These are phyloP conservation scores for Vombatus ursinus DNA, from an alignment of 2,113 vertebrate genomes.

Conservation along the genomic window DNA sequence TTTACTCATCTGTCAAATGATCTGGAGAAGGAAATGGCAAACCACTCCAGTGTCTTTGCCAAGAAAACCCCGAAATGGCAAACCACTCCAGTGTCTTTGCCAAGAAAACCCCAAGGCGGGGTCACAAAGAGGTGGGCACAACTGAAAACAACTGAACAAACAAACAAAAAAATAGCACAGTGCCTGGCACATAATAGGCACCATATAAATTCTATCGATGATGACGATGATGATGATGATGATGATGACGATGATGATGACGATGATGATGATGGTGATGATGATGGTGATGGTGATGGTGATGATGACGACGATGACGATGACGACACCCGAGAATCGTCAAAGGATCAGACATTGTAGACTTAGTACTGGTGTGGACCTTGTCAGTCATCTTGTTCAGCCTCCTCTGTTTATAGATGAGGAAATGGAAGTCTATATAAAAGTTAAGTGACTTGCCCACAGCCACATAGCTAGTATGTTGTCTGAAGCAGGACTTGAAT, in stretches of 20 bases:
- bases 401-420: background rate
- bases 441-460: background rate
- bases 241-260: background rate
- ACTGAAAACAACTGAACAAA: background rate
- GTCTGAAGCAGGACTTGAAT: background rate
- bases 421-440: background rate
- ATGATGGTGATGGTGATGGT: background rate
- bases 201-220: background rate
- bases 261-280: background rate
- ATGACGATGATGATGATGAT: background rate
- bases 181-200: background rate
- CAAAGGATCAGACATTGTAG: background rate
- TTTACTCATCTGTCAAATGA: background rate
- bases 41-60: background rate
- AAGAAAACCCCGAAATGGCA: background rate
- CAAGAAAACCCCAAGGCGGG: background rate
- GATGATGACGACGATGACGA: background rate
- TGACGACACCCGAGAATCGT: too few species aligned
- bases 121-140: too few species aligned
- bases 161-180: background rate
- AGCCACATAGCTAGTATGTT: background rate
- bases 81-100: background rate
- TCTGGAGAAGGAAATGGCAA: background rate
- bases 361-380: background rate
- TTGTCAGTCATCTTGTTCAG: background rate